Base-by-base conservation (phyloP, 2,888 invertebrate genomes). In the Argyra leucocephala region DNA sequence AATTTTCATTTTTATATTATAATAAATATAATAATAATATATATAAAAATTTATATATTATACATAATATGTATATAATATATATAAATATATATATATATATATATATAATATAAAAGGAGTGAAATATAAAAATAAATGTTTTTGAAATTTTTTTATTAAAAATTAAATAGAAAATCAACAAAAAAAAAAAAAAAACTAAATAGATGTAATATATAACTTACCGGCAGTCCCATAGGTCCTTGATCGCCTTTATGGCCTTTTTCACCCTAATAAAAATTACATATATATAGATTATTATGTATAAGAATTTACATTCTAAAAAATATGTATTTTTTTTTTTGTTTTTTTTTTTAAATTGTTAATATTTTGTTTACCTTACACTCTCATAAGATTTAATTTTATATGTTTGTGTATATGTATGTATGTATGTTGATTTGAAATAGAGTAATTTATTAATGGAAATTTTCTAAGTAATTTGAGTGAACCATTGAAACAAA, bases 141-240 rank as follows among this genome's bases (percentile, higher is more conserved):
- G 18, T 48, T 15, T 18, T 7, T 48, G 18, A 48, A 48, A 18
- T 48, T 48, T n/a, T n/a, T n/a, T 61, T 63, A 63, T 60, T 57
- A 62, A 62, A 69, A 62, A 21, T 61, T 66, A 63, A 64, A 64
- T 64, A 63, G 64, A 65, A 67, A 67, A 6, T 31, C 7, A 12
- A 6, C 9, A 31, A 10, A 31, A 31, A 12, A 31, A 31, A n/a
- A n/a, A 6, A 31, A 31, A 6, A 31, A 10, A 1, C 12, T 31
- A 31, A 31, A 31, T 31, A 12, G 31, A 31, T n/a, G n/a, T n/a
- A n/a, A n/a, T n/a, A n/a, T n/a, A n/a, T 72, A 75, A 89, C 90
- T 88, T 85, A 95, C 95, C 78, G 96, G 96, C 75, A 96, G 82
- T 74, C 96, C 96, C 93, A 96, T 96, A 65, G 95, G 95, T 72